Conservation (phyloP, 2,888 invertebrate genomes). For the Eristalis pertinax region DNA sequence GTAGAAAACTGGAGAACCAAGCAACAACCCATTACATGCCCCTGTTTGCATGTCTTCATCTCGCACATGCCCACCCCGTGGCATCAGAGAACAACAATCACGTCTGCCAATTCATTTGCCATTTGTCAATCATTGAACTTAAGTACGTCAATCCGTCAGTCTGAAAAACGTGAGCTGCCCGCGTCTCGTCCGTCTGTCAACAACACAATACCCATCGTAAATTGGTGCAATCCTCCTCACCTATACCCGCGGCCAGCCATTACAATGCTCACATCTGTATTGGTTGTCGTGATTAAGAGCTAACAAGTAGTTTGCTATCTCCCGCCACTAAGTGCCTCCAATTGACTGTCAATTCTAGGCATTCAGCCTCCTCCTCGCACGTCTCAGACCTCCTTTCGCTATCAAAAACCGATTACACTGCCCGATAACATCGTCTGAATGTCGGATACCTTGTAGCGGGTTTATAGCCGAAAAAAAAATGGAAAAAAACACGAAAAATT, state of each 20-base stretch:
- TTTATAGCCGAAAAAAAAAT: slow-evolving; percentile 35
- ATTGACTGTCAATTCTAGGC: background rate
- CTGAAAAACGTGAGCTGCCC: background rate
- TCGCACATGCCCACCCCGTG: background rate
- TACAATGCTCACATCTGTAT: background rate
- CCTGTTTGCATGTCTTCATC: background rate
- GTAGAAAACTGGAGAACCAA: too few species aligned
- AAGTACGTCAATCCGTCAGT: background rate
- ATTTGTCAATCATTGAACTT: background rate
- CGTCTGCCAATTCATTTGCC: background rate
- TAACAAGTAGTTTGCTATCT: background rate
- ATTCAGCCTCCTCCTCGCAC: background rate
- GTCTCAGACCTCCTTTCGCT: background rate
- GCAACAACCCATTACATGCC: too few species aligned
- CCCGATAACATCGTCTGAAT: slow-evolving; percentile 5
- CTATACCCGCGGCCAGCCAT: background rate
- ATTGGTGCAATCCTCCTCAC: background rate
- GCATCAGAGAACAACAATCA: background rate
- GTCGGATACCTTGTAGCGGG: background rate
- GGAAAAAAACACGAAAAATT: slow-evolving; percentile 18
- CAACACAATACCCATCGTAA: background rate
- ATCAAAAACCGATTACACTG: background rate
- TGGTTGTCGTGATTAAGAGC: background rate
- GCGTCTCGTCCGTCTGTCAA: background rate
- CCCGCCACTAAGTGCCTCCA: background rate